These are phyloP conservation scores for Auanema freiburgensis DNA, from an alignment of 2,888 invertebrate genomes.

Conservation along the genomic window DNA sequence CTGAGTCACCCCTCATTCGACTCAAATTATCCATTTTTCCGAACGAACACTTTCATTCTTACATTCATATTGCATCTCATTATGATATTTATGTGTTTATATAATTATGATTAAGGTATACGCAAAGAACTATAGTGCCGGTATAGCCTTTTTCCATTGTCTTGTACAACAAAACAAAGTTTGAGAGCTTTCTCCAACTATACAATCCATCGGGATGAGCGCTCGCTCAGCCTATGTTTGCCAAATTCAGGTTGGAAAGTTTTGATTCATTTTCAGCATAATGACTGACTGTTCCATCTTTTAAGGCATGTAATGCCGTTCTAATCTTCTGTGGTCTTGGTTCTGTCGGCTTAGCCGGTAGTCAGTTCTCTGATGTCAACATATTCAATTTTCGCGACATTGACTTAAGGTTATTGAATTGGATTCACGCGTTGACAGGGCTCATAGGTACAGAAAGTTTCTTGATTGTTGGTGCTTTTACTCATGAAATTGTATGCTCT, in stretches of 20 bases:
- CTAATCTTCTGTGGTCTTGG: conserved; percentile 55
- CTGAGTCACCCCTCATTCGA: too few relatives aligned
- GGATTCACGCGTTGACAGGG: conserved; percentile 57
- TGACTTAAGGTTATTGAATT: conserved; percentile 60
- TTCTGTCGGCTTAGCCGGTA: conserved; percentile 56
- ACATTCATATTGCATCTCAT: too few relatives aligned
- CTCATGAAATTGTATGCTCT: not conserved
- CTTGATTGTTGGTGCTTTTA: conserved; percentile 4
- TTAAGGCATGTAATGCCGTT: conserved; percentile 56
- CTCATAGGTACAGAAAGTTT: conserved; percentile 38
- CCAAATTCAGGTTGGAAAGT: conserved; percentile 49
- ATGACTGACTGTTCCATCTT: not conserved
- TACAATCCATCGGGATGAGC: conserved; percentile 34
- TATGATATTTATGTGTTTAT: too few relatives aligned
- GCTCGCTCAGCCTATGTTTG: conserved; percentile 50
- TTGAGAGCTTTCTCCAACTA: conserved; percentile 6
- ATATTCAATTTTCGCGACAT: conserved; percentile 62
- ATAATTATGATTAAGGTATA: too few relatives aligned
- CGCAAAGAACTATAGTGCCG: too few relatives aligned
- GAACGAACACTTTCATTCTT: too few relatives aligned
- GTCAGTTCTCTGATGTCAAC: conserved; percentile 60
- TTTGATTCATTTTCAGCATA: not conserved
- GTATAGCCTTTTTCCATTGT: too few relatives aligned
- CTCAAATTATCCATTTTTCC: too few relatives aligned
- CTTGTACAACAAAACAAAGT: too few relatives aligned